Percentiles rank a stretch among this genome's conserved stretches.
phyloP scores from a whole-genome alignment of 30 jellyfish, hydroid and myxozoan genomes.

The Aurelia sp. region DNA sequence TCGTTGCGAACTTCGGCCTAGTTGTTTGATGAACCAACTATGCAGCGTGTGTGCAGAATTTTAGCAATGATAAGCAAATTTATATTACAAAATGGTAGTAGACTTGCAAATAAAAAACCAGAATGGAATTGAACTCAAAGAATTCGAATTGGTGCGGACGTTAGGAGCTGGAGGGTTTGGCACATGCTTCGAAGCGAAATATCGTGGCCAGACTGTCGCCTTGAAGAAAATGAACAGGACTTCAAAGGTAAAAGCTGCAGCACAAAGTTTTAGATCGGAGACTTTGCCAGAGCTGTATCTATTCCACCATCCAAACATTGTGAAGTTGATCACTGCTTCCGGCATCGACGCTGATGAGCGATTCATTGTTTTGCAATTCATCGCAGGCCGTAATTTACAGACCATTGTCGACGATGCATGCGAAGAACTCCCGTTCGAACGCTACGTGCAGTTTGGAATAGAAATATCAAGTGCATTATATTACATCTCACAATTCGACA shows the following conservation, averaged over 20 bases:
- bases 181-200: slow-evolving; percentile 89
- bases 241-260: slow-evolving; percentile 76
- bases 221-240: slow-evolving; percentile 82
- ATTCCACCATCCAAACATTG: slow-evolving; percentile 74
- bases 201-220: slow-evolving; percentile 56
- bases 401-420: slow-evolving; percentile 57
- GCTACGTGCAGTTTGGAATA: slow-evolving; percentile 38
- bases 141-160: slow-evolving; percentile 63
- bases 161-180: slow-evolving; percentile 96
- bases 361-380: slow-evolving; percentile 66
- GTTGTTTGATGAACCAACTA: too few species aligned
- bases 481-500: slow-evolving; percentile 58
- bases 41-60: too few species aligned
- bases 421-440: slow-evolving; percentile 30
- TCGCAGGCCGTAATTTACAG: slow-evolving; percentile 86
- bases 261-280: slow-evolving; percentile 80
- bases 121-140: slow-evolving; percentile 37
- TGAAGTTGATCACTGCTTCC: slow-evolving; percentile 70
- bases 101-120: slow-evolving; percentile 4
- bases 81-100: slow-evolving; percentile 36
- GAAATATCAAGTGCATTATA: slow-evolving; percentile 80
- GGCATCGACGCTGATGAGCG: slow-evolving; percentile 36
- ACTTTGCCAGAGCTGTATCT: slow-evolving; percentile 66
- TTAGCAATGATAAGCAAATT: too few species aligned
- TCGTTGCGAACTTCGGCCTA: too few species aligned